Conservation (phyloP, 2,797 vertebrate genomes). For the Sebastes aleutianus region DNA sequence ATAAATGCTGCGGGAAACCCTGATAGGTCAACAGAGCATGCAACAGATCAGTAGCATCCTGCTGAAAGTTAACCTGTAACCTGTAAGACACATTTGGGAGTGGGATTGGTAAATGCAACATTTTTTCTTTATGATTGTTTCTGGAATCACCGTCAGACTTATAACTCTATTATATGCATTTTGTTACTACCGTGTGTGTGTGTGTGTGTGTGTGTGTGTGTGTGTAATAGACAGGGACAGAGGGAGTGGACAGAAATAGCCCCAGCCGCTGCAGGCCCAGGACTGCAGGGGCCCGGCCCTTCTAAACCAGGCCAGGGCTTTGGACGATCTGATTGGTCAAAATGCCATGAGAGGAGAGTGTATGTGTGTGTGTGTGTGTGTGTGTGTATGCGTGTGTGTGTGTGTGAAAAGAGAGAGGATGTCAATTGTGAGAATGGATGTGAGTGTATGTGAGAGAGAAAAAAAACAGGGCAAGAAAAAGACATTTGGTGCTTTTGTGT, state of each 20-base stretch:
- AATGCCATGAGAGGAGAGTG: neutral
- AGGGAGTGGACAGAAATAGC: conserved; percentile 44
- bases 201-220: neutral
- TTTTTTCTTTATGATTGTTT: neutral
- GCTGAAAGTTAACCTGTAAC: neutral
- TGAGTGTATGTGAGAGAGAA: neutral
- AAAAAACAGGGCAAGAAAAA: neutral
- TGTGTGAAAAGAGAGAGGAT: neutral
- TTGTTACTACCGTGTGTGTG: neutral
- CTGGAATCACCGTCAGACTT: neutral
- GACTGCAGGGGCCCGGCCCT: conserved; percentile 23
- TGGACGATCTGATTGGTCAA: conserved; percentile 32
- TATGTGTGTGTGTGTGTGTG: neutral
- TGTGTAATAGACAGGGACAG: neutral
- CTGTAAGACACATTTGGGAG: neutral
- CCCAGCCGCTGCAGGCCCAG: conserved; percentile 27
- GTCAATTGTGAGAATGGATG: neutral
- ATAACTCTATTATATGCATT: neutral
- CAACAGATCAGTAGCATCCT: neutral
- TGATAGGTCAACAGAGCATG: neutral
- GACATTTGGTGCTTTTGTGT: conserved; percentile 2
- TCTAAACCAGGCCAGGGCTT: conserved; percentile 38
- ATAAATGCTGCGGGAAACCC: neutral
- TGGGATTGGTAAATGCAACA: neutral
- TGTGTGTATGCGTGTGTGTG: neutral